These are phyloP conservation scores for Polyodon spathula DNA, from an alignment of 2,113 vertebrate genomes.

Conservation along the genomic window DNA sequence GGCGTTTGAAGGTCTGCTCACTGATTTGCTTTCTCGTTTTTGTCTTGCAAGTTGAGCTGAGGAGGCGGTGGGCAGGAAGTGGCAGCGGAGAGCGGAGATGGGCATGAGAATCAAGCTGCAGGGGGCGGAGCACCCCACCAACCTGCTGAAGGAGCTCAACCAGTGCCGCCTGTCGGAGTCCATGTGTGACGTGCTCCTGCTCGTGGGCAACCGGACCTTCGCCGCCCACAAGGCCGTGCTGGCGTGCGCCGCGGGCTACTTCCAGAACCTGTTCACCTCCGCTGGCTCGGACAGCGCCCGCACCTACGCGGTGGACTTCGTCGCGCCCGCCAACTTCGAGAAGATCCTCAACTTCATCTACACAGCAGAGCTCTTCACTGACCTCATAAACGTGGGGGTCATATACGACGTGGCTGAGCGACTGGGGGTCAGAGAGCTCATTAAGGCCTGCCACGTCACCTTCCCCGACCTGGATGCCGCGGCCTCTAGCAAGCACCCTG, in stretches of 20 bases:
- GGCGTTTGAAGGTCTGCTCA: neutral
- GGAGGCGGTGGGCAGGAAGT: slow-evolving; percentile 30
- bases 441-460: slow-evolving; percentile 79
- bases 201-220: slow-evolving; percentile 82
- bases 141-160: slow-evolving; percentile 85
- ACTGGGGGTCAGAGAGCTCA: slow-evolving; percentile 77
- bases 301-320: slow-evolving; percentile 82
- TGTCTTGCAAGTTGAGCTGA: slow-evolving; percentile 18
- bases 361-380: slow-evolving; percentile 83
- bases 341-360: slow-evolving; percentile 92
- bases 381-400: slow-evolving; percentile 87
- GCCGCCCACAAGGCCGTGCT: slow-evolving; percentile 81
- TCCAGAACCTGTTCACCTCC: slow-evolving; percentile 76
- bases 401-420: slow-evolving; percentile 87
- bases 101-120: slow-evolving; percentile 93
- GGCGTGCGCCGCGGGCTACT: slow-evolving; percentile 80
- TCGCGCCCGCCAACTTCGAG: slow-evolving; percentile 84
- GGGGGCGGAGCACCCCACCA: slow-evolving; percentile 80
- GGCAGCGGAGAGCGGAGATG: slow-evolving; percentile 58
- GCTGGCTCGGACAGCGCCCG: slow-evolving; percentile 48
- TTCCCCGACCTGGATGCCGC: slow-evolving; percentile 84
- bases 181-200: slow-evolving; percentile 84
- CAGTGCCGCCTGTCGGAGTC: slow-evolving; percentile 77
- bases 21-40: slow-evolving; percentile 12
- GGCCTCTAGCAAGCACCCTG: slow-evolving; percentile 39